Evolutionary conservation across 2,797 vertebrate species (phyloP), one percentile per base, ranked within the genome.

Genomic region (Semotilus atromaculatus): DNA sequence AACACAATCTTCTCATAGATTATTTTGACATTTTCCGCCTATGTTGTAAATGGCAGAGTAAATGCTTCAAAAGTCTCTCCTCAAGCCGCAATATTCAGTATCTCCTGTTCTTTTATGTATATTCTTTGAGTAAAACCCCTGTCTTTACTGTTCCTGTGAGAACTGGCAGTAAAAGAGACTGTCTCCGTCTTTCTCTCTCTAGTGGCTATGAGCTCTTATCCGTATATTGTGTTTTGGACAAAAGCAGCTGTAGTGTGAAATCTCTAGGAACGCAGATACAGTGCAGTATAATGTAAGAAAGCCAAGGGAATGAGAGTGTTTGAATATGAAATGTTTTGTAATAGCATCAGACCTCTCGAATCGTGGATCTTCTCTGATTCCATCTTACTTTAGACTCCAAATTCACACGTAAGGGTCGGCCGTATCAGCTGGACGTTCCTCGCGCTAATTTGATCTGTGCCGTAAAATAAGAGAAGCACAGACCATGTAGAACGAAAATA

Each of bases 221-320:
- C 21, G 26, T 55, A 45, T 53, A 76, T 71, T 82, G 26, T 85
- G 80, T 77, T 77, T 43, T 81, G 11, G 29, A 83, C 84, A 80
- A 67, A 77, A 87, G 71, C 75, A 38, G 64, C 73, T 43, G 45
- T 76, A 45, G 53, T 66, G n/a, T 85, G 81, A 87, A 86, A 82
- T 85, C 80, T 85, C 79, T 60, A 26, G 26, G 76, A 85, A 77
- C 6, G 62, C 75, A 73, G 70, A 83, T 51, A 34, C 29, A 81
- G 67, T 80, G 18, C 36, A 43, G 75, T 29, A 68, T 18, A 77
- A 51, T 48, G 58, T 34, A 74, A 36, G 81, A 80, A 74, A 77
- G 70, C 64, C 45, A 21, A 83, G 80, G 53, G 26, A 34, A 45
- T 9, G 26, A 23, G 34, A n/a, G 29, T 19, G 23, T 67, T 36